Evolutionary conservation across 2,888 invertebrate species (phyloP).

Genomic region (Lapara coniferarum): DNA sequence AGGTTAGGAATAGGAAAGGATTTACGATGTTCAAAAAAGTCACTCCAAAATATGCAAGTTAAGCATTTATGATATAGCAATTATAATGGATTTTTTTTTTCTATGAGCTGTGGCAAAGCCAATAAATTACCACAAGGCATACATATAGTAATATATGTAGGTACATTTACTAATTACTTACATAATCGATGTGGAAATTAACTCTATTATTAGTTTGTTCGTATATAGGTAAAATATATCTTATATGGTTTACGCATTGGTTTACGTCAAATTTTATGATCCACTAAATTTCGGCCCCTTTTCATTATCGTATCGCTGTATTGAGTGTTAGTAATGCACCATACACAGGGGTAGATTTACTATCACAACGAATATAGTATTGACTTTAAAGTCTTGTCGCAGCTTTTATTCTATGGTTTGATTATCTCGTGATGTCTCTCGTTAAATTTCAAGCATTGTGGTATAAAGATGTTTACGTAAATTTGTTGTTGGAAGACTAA

Average conservation of each 20-base stretch:
- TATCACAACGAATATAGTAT: not conserved
- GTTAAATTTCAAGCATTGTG: not conserved
- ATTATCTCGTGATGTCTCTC: not conserved
- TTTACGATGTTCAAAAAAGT: not conserved
- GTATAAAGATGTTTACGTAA: not conserved
- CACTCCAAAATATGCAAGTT: not conserved
- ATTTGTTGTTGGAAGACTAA: not conserved
- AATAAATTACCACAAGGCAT: no score
- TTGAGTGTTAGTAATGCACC: not conserved
- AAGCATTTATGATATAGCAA: not conserved
- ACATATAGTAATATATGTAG: no score
- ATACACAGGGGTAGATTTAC: not conserved
- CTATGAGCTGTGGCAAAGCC: not conserved
- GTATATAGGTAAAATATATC: no score
- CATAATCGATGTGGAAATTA: no score
- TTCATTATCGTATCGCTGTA: constrained; percentile 1
- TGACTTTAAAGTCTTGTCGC: not conserved
- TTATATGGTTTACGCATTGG: not conserved
- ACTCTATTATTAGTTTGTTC: no score
- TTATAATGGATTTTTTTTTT: no score
- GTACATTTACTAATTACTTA: no score
- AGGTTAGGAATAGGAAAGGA: no score
- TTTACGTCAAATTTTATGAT: constrained; percentile 18
- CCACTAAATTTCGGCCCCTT: constrained; percentile 17
- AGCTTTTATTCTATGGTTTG: not conserved